Evolutionary conservation across 2,888 invertebrate species (phyloP).

Genomic region (Hemicrepidius hirtus): DNA sequence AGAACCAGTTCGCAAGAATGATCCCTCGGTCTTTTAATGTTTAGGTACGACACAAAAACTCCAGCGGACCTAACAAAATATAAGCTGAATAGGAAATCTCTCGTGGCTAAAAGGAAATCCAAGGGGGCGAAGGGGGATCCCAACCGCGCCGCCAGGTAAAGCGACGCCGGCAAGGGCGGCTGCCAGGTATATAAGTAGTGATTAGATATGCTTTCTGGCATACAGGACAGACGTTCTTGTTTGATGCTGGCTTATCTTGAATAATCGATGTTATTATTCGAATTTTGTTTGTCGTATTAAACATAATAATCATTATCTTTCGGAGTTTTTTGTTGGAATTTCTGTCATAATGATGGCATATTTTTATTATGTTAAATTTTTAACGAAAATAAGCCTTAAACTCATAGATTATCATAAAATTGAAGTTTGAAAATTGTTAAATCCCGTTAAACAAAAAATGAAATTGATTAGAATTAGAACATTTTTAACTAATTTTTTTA

Average conservation of each 20-base stretch:
- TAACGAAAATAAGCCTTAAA: too few species aligned
- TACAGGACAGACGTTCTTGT: slow-evolving; percentile 46
- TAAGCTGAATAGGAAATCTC: slow-evolving; percentile 53
- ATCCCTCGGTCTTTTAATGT: slow-evolving; percentile 62
- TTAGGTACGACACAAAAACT: slow-evolving; percentile 59
- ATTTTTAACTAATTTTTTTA: too few species aligned
- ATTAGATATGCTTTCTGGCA: slow-evolving; percentile 54
- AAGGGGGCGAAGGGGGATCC: slow-evolving; percentile 55
- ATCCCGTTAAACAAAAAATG: too few species aligned
- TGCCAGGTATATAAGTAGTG: slow-evolving; percentile 53
- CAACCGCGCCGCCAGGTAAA: slow-evolving; percentile 62
- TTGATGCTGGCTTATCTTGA: slow-evolving; percentile 44
- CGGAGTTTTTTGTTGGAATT: too few species aligned
- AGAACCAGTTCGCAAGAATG: slow-evolving; percentile 63
- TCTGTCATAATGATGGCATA: too few species aligned
- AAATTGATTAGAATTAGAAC: too few species aligned
- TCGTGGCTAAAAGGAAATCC: slow-evolving; percentile 56
- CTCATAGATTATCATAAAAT: too few species aligned
- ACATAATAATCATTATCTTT: too few species aligned
- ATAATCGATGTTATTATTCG: slow-evolving; percentile 40
- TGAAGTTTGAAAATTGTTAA: too few species aligned
- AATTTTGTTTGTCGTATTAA: slow-evolving; percentile 14
- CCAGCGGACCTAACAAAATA: slow-evolving; percentile 59
- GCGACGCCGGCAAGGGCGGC: slow-evolving; percentile 48
- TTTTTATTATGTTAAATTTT: too few species aligned